Evolutionary conservation across 2,888 invertebrate genomes (phyloP), one percentile per base, ranked within the genome.

Genomic region (Meiosimyza decipiens): DNA sequence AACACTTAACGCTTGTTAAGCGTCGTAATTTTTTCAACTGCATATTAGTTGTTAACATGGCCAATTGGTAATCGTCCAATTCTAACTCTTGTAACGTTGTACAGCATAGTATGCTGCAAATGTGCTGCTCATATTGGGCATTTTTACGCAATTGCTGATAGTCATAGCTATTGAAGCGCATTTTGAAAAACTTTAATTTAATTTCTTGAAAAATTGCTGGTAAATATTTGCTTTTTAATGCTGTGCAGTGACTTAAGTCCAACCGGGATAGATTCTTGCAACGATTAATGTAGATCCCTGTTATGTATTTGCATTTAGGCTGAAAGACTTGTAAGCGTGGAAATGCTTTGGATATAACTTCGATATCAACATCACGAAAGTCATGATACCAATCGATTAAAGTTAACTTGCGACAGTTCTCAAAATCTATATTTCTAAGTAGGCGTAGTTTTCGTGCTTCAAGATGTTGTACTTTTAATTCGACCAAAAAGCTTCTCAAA

Each of bases 21-120:
- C 74, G 74, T 72, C 70, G 72, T 74, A 76, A 68, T 73, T 75
- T 78, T 77, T 81, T 81, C 79, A 81, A 80, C 79, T 80, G 80
- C 79, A 79, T 79, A 74, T 76, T 74, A 76, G 78, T 76, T 76
- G 73, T 52, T 55, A 57, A 74, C 79, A 82, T 81, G 80, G 81
- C 80, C 80, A 81, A 82, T 79, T 79, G 47, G 16, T 15, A n/a
- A n/a, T 62, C 60, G 60, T 62, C 60, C 40, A 62, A n/a, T n/a
- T 62, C 60, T 1, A 62, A 11, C 15, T 33, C 7, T 40, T 40
- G 40, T 15, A 62, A 33, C n/a, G 60, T 62, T n/a, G 3, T 4
- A 40, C 60, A 62, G 40, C n/a, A 13, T 28, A 40, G 33, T 15
- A 62, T 40, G 11, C 60, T n/a, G 40, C 40, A 40, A 28, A 28